Base-by-base conservation (phyloP, 2,113 vertebrate genomes). In the Lampris incognitus region DNA sequence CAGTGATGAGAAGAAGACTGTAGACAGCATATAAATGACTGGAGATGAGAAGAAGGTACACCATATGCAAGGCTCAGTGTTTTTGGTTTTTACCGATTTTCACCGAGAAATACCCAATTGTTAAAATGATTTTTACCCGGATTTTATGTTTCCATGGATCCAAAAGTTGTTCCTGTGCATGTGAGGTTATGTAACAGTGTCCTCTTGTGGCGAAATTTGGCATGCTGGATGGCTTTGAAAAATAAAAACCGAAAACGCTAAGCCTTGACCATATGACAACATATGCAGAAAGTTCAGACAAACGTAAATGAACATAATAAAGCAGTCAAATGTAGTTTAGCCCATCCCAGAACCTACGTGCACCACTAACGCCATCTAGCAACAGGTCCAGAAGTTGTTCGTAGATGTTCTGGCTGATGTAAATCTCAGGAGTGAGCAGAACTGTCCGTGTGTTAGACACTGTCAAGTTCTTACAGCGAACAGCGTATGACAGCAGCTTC, bases 401-500 rank as follows among this genome's bases (percentile, higher is more conserved):
- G 0, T 97, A 95, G 69, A 99, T 87, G 0, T 97, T 97, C 89
- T 99, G 97, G 89, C 92, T 95, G 82, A 96, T 79, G 0, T 99
- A 99, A 78, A 99, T 99, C 94, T 99, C 98, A 0, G 98, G 97
- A 0, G 98, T 99, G 63, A 99, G 97, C 5, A 99, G 94, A 36
- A 98, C 95, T 0, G 98, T 99, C 10, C 94, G 92, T 0, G 96
- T 88, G 82, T 99, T 98, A 0, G 97, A 97, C 69, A 99, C 94
- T 0, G 95, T 95, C 82, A 99, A 94, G 80, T 96, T 95, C 73
- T 96, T 96, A 86, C 98, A 99, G 79, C 95, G 96, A 55, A 98
- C 90, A 0, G 97, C 98, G 0, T 95, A 98, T 0, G 97, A 94
- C 59, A 98, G 92, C 42, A 99, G 91, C 76, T 99, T 98, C 93